Evolutionary conservation across 2,888 invertebrate species (phyloP).

Genomic region (Eupithecia centaureata): DNA sequence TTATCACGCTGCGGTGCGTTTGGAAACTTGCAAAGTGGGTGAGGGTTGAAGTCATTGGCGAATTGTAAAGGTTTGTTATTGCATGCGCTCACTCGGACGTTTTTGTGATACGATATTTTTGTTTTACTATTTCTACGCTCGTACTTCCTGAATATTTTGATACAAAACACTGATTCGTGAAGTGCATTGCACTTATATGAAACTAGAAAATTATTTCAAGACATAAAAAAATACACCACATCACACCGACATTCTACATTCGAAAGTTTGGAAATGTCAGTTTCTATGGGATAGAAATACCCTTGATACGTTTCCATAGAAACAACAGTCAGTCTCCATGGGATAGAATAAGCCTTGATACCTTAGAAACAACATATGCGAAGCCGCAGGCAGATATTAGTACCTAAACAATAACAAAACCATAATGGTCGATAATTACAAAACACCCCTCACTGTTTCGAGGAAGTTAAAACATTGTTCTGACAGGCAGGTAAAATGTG

Average conservation of each 20-base stretch:
- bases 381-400: no score
- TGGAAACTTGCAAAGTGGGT: neutral
- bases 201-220: neutral
- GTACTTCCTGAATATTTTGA: neutral
- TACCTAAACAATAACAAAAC: neutral
- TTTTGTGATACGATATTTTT: neutral
- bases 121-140: neutral
- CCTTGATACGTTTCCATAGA: no score
- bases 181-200: neutral
- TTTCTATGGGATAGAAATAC: no score
- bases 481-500: neutral
- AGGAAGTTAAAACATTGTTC: neutral
- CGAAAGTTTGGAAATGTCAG: no score
- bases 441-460: neutral
- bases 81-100: neutral
- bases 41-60: neutral
- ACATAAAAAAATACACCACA: neutral
- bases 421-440: neutral
- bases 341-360: no score
- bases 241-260: no score
- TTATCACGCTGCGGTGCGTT: constrained; percentile 12
- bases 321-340: no score
- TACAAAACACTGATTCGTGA: neutral
- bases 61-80: neutral
- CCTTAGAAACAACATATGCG: no score